A percentile compares a stretch with the other conserved stretches of the same genome.
Conservation (phyloP, 2,113 vertebrate species). For the Chloroceryle aenea region DNA sequence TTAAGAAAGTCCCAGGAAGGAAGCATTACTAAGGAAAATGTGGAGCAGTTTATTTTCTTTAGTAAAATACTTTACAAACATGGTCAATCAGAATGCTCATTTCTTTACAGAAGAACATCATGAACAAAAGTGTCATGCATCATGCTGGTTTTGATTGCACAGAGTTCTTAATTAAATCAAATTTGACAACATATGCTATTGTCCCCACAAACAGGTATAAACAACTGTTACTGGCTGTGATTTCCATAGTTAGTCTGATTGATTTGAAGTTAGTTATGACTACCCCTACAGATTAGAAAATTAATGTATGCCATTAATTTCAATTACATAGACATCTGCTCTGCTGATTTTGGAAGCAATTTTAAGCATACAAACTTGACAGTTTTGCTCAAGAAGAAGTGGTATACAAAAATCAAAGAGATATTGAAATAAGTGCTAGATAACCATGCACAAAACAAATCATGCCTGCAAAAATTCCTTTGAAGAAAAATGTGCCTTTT, state of each 20-base stretch:
- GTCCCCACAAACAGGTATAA: conserved; percentile 20
- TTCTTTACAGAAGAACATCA: background rate
- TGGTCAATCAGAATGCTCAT: background rate
- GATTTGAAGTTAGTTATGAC: conserved; percentile 34
- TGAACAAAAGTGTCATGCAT: background rate
- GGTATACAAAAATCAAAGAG: background rate
- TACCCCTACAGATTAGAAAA: conserved; percentile 45
- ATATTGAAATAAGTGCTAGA: background rate
- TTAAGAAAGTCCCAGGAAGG: background rate
- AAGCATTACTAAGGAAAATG: background rate
- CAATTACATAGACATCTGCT: conserved; percentile 22
- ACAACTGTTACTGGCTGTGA: conserved; percentile 15
- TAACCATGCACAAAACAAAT: background rate
- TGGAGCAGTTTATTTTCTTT: background rate
- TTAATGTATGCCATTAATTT: conserved; percentile 35
- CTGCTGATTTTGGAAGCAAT: background rate
- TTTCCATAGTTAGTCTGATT: background rate
- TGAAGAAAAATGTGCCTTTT: background rate
- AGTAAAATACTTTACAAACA: background rate
- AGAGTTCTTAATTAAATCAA: conserved; percentile 41
- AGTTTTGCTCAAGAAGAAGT: background rate
- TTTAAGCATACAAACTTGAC: background rate
- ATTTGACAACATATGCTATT: conserved; percentile 34
- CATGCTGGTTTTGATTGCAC: background rate
- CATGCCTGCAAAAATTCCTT: background rate